Conservation (phyloP, 2,888 invertebrate genomes). For the Diarsia mendica region DNA sequence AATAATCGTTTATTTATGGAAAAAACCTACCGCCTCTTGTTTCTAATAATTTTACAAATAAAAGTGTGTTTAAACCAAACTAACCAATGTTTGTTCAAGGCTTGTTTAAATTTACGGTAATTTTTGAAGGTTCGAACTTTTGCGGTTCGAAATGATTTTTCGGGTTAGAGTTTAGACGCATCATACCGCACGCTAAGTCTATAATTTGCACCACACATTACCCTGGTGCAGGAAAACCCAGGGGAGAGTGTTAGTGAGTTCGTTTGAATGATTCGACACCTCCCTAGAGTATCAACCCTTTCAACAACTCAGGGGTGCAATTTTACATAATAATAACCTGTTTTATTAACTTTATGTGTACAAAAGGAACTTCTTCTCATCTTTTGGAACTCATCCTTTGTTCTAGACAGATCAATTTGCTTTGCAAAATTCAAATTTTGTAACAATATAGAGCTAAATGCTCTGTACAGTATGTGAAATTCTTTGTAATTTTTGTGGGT, state of each 20-base stretch:
- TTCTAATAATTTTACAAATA: not conserved
- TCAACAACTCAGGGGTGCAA: constrained; percentile 75
- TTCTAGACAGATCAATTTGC: not conserved
- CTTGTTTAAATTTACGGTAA: no score
- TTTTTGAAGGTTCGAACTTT: no score
- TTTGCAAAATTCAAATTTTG: not conserved
- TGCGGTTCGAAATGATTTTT: not conserved
- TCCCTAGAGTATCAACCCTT: constrained; percentile 86
- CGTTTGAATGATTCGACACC: constrained; percentile 88
- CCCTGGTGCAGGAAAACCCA: constrained; percentile 82
- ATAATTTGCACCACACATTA: constrained; percentile 68
- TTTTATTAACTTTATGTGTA: constrained; percentile 48
- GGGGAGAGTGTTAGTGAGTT: constrained; percentile 86
- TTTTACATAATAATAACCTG: constrained; percentile 76
- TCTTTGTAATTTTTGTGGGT: not conserved
- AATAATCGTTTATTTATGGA: not conserved
- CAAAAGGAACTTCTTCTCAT: no score
- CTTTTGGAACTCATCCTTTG: not conserved
- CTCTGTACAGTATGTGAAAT: not conserved
- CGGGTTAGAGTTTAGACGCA: not conserved
- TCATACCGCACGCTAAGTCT: constrained; percentile 18
- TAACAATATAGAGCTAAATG: not conserved
- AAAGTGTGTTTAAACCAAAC: not conserved
- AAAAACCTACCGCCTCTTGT: not conserved
- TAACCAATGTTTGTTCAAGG: not conserved